These are phyloP conservation scores for Heteronetta atricapilla DNA, from an alignment of 2,113 vertebrate genomes.

Conservation along the genomic window DNA sequence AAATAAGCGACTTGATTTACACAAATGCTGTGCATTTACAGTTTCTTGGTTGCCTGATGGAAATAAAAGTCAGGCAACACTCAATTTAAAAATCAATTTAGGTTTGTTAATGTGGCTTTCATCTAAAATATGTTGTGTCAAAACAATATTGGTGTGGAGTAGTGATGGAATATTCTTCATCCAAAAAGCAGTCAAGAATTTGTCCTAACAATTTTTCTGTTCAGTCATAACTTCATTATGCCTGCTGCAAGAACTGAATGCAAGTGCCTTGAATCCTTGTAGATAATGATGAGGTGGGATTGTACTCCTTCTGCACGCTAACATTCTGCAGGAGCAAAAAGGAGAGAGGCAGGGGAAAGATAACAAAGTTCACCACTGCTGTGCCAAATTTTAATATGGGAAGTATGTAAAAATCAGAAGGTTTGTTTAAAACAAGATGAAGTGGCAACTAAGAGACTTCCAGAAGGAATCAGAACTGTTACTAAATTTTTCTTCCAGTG, in stretches of 20 bases:
- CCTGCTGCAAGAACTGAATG: background rate
- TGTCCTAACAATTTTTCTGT: background rate
- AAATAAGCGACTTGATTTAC: background rate
- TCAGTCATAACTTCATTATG: background rate
- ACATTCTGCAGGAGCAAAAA: background rate
- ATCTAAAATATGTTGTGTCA: background rate
- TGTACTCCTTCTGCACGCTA: background rate
- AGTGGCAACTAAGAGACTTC: background rate
- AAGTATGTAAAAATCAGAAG: background rate
- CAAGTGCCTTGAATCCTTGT: background rate
- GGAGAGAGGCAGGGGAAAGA: rapidly evolving
- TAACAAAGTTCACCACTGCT: background rate
- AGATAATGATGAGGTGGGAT: background rate
- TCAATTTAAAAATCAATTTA: background rate
- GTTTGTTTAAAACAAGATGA: background rate
- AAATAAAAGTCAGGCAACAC: background rate
- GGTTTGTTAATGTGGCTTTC: background rate
- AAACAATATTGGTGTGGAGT: background rate
- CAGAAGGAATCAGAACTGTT: background rate
- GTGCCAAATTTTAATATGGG: background rate
- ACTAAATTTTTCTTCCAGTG: background rate
- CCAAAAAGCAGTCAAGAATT: background rate
- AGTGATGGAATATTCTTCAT: background rate
- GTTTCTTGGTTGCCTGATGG: background rate
- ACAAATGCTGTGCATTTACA: background rate